Evolutionary conservation across 1,140 invertebrate species (phyloP).

Genomic region (Dreissena rostriformis): DNA sequence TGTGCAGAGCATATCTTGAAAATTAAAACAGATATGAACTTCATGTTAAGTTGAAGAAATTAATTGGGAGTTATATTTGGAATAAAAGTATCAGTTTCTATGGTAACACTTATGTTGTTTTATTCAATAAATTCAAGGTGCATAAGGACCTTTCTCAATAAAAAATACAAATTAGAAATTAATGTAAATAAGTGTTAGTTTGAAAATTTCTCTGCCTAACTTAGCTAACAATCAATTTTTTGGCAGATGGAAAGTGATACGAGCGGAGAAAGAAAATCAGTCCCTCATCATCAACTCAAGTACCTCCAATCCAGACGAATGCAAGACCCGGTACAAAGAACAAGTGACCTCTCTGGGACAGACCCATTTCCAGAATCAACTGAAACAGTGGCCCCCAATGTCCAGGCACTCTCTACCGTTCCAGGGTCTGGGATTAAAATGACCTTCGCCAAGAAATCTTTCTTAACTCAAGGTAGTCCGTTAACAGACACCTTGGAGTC

Average conservation of each 20-base stretch:
- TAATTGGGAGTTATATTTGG: background rate
- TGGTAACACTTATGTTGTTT: too few relatives aligned
- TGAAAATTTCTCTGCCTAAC: too few relatives aligned
- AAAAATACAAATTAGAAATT: too few relatives aligned
- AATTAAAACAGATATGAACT: slow-evolving; percentile 47
- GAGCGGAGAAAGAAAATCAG: slow-evolving; percentile 49
- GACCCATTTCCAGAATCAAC: slow-evolving; percentile 60
- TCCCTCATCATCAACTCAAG: slow-evolving; percentile 26
- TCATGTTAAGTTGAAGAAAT: slow-evolving; percentile 10
- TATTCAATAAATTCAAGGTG: too few relatives aligned
- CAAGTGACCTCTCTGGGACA: slow-evolving; percentile 53
- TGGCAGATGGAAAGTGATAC: slow-evolving; percentile 43
- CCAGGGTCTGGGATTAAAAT: slow-evolving; percentile 79
- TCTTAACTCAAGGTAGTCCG: slow-evolving; percentile 42
- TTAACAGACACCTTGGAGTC: slow-evolving; percentile 37
- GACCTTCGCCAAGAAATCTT: slow-evolving; percentile 76
- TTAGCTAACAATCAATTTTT: too few relatives aligned
- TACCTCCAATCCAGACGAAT: slow-evolving; percentile 39
- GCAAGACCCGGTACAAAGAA: slow-evolving; percentile 49
- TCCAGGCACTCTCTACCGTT: slow-evolving; percentile 76
- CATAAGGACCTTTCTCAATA: too few relatives aligned
- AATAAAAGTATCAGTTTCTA: slow-evolving; percentile 30
- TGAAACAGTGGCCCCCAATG: slow-evolving; percentile 64
- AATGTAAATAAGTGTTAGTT: too few relatives aligned
- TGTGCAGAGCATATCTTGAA: background rate